These are phyloP conservation scores for Nemoura dubitans DNA, from an alignment of 2,888 invertebrate genomes.

Conservation along the genomic window DNA sequence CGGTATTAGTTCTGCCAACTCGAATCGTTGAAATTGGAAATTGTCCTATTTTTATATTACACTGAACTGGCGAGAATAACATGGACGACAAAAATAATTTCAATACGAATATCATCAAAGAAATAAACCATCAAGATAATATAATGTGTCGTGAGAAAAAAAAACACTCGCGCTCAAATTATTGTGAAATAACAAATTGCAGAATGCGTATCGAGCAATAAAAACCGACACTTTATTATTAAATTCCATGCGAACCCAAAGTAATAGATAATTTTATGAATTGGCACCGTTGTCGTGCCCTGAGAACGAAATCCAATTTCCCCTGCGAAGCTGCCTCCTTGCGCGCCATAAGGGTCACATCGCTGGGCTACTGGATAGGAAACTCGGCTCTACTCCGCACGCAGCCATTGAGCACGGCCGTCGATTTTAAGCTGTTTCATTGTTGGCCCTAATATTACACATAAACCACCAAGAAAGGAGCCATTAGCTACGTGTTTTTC, in stretches of 20 bases:
- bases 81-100: background rate
- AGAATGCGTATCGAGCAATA: background rate
- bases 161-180: background rate
- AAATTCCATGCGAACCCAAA: background rate
- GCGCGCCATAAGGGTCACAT: background rate
- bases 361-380: background rate
- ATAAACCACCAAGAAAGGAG: constrained; percentile 12
- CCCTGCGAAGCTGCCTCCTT: background rate
- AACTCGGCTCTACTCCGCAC: background rate
- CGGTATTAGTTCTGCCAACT: background rate
- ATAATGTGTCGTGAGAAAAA: background rate
- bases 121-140: background rate
- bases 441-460: constrained; percentile 12
- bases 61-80: background rate
- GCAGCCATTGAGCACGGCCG: background rate
- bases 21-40: background rate
- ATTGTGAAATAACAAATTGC: background rate
- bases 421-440: constrained; percentile 7
- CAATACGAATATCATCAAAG: too few species aligned
- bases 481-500: background rate
- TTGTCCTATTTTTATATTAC: background rate
- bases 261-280: constrained; percentile 12
- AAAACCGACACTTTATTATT: background rate
- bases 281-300: background rate
- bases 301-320: background rate